These are phyloP conservation scores for Triplophysa siluroides DNA, from an alignment of 2,113 vertebrate genomes.

Conservation along the genomic window DNA sequence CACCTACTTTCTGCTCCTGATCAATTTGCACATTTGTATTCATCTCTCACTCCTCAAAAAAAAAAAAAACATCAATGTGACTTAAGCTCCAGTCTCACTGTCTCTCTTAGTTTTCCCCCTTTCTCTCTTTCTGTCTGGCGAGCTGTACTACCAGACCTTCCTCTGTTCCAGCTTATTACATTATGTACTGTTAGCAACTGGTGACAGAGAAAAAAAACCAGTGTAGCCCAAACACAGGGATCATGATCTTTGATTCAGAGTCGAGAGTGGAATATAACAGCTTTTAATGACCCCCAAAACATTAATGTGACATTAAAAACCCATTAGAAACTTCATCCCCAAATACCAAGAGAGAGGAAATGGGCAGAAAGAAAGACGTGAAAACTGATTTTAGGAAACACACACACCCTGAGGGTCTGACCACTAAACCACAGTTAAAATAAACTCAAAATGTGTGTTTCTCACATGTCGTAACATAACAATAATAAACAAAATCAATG, in stretches of 20 bases:
- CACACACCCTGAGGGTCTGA: neutral
- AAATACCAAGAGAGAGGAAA: neutral
- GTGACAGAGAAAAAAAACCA: neutral
- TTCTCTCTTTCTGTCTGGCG: constrained; percentile 14
- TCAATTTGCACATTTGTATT: neutral
- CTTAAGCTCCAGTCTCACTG: neutral
- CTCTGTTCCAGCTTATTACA: constrained; percentile 14
- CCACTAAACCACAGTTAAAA: constrained; percentile 2
- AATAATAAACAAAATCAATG: neutral
- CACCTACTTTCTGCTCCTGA: neutral
- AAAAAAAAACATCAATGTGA: neutral
- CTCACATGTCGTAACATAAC: neutral
- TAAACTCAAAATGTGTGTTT: constrained; percentile 6
- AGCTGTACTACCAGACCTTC: neutral
- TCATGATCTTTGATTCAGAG: neutral
- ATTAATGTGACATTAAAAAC: constrained; percentile 11
- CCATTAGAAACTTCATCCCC: neutral
- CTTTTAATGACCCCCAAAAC: constrained; percentile 13
- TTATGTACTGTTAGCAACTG: constrained; percentile 6
- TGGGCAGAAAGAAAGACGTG: neutral
- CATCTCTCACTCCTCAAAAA: neutral
- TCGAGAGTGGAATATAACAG: neutral
- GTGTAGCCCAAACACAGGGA: neutral
- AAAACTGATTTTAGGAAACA: constrained; percentile 3
- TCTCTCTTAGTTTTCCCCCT: constrained; percentile 42